phyloP scores from a whole-genome alignment of 2,888 invertebrate genomes.

The Dryococelus australis region DNA sequence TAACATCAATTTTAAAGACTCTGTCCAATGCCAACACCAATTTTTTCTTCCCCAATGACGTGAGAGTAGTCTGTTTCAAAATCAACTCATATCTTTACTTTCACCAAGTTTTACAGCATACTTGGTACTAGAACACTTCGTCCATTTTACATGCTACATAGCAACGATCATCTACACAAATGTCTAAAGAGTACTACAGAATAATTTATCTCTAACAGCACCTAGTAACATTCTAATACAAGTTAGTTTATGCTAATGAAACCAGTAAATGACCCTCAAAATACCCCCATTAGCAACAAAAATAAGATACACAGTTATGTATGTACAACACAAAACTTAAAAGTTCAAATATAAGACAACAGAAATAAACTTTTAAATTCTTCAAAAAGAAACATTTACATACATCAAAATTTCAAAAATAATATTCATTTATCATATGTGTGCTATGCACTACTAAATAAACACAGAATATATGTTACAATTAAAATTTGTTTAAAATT shows the following conservation, averaged over 20 bases:
- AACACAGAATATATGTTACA: neutral
- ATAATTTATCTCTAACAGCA: neutral
- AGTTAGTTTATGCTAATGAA: constrained; percentile 5
- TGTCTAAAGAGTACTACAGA: constrained; percentile 6
- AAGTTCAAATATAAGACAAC: constrained; percentile 11
- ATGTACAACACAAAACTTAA: neutral
- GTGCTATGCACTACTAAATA: neutral
- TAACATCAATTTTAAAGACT: neutral
- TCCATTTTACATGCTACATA: neutral
- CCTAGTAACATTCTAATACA: constrained; percentile 9
- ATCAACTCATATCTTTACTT: neutral
- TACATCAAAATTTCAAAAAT: neutral
- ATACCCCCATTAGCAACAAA: constrained; percentile 8
- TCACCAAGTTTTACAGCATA: neutral
- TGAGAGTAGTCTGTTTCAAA: neutral
- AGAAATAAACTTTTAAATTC: neutral
- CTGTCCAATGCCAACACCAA: neutral
- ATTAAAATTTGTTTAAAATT: neutral
- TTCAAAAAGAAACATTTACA: constrained; percentile 16
- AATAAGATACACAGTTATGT: neutral
- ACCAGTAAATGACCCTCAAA: neutral
- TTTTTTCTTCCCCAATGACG: neutral
- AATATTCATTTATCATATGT: constrained; percentile 8
- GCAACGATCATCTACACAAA: neutral
- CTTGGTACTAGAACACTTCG: neutral